These are phyloP conservation scores for Drosophila affinis DNA, from an alignment of 2,888 invertebrate genomes.

Conservation along the genomic window DNA sequence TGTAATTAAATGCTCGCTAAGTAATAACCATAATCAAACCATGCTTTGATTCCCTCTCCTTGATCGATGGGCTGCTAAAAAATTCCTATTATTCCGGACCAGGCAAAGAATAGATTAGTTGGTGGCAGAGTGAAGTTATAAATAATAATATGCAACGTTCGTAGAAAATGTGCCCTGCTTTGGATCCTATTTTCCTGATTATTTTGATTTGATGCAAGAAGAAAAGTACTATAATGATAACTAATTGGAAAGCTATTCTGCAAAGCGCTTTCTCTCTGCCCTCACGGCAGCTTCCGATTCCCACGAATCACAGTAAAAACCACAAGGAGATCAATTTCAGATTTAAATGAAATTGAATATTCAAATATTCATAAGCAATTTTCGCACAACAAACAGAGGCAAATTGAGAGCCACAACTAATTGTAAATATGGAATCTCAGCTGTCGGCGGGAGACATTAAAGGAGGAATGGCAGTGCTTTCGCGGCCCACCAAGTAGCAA, in stretches of 20 bases:
- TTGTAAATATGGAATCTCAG: conserved; percentile 17
- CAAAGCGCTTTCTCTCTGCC: neutral
- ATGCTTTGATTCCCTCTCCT: neutral
- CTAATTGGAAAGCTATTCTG: neutral
- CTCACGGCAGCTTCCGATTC: neutral
- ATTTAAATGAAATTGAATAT: neutral
- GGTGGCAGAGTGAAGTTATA: neutral
- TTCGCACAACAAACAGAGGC: conserved; percentile 14
- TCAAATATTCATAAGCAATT: neutral
- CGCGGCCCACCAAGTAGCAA: conserved; percentile 39
- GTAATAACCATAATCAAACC: conserved; percentile 15
- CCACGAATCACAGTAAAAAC: neutral
- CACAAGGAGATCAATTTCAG: neutral
- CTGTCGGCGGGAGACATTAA: conserved; percentile 6
- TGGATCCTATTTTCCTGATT: too few species aligned
- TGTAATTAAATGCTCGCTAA: conserved; percentile 10
- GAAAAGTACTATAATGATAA: too few species aligned
- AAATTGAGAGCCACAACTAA: conserved; percentile 28
- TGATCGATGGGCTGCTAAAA: neutral
- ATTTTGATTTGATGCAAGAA: too few species aligned
- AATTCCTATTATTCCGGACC: neutral
- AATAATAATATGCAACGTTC: neutral
- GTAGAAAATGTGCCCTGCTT: too few species aligned
- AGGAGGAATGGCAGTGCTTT: conserved; percentile 22
- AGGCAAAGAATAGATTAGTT: neutral